These are phyloP conservation scores for Loris lydekkerianus DNA, from an alignment of 2,797 vertebrate species.

Conservation along the genomic window DNA sequence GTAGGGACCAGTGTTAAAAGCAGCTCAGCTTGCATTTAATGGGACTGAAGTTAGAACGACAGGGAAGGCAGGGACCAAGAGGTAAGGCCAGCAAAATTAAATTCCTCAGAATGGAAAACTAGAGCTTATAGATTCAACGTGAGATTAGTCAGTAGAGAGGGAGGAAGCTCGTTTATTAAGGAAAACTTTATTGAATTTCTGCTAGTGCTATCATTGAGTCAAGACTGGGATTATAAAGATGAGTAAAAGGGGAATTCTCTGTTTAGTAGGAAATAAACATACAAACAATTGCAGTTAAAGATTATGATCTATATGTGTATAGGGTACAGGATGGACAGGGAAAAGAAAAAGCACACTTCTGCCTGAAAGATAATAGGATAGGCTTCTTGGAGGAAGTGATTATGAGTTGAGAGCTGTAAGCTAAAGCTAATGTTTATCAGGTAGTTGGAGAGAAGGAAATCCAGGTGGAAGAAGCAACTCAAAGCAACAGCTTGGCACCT, in stretches of 20 bases:
- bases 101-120: conserved; percentile 13
- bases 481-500: background rate
- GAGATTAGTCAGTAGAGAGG: background rate
- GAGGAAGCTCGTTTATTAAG: background rate
- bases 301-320: background rate
- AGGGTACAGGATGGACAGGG: background rate
- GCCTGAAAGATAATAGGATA: background rate
- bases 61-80: background rate
- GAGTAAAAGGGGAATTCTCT: background rate
- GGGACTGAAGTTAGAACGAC: background rate
- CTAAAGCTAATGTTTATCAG: background rate
- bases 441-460: background rate
- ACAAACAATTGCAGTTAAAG: background rate
- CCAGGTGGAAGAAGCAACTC: background rate
- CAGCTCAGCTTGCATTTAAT: background rate
- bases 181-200: background rate
- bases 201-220: background rate
- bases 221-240: background rate
- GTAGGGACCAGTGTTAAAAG: background rate
- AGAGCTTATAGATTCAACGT: background rate
- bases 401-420: background rate
- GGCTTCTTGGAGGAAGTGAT: background rate
- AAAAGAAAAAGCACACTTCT: background rate
- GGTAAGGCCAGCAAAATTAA: background rate
- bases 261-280: background rate